Evolutionary conservation across 2,797 vertebrate genomes (phyloP).

Genomic region (Cryptoprocta ferox): DNA sequence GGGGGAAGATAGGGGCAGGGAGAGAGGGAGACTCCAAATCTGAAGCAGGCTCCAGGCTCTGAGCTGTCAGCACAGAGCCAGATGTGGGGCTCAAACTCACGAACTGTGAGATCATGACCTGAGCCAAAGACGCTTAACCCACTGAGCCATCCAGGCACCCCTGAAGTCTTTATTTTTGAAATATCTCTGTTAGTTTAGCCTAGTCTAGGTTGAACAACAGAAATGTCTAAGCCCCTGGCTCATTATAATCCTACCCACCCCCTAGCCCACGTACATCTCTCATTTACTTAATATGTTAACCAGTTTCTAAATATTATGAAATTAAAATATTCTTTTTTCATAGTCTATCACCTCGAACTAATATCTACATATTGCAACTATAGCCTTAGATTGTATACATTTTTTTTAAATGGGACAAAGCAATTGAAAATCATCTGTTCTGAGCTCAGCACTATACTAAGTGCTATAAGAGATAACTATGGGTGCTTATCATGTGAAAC

Average conservation of each 20-base stretch:
- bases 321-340: constrained; percentile 11
- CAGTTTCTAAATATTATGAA: constrained; percentile 26
- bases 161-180: not conserved
- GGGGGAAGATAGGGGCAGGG: too few species aligned
- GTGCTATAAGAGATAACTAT: not conserved
- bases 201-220: not conserved
- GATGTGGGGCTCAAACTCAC: too few species aligned
- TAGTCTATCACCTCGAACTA: constrained; percentile 37
- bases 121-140: too few species aligned
- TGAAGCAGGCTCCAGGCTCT: too few species aligned
- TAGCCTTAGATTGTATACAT: not conserved
- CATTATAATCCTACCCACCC: not conserved
- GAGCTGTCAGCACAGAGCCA: too few species aligned
- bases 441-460: not conserved
- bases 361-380: not conserved
- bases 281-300: constrained; percentile 35
- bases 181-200: not conserved
- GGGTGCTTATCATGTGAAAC: not conserved
- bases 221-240: not conserved
- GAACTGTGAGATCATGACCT: too few species aligned
- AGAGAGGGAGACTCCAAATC: too few species aligned
- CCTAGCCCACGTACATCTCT: not conserved
- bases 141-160: too few species aligned
- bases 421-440: not conserved
- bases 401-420: not conserved